phyloP scores from a whole-genome alignment of 2,888 invertebrate genomes.

The Euplexia lucipara region DNA sequence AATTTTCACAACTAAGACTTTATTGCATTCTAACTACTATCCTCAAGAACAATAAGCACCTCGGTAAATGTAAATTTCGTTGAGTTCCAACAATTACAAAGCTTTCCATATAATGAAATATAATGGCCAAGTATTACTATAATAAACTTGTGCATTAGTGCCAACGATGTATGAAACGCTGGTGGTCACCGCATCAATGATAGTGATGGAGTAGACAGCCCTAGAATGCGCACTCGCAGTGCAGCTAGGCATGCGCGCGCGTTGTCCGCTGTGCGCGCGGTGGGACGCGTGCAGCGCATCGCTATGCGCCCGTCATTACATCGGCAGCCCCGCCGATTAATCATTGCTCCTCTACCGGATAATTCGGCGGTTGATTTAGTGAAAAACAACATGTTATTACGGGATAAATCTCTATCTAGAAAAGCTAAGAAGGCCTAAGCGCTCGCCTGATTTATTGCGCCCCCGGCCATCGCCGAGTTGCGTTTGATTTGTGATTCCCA shows the following conservation, averaged over 20 bases:
- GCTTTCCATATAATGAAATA: constrained; percentile 4
- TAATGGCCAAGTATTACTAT: constrained; percentile 26
- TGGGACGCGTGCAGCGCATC: constrained; percentile 60
- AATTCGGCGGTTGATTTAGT: constrained; percentile 91
- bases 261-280: constrained; percentile 35
- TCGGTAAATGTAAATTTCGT: constrained; percentile 34
- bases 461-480: constrained; percentile 84
- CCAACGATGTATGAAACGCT: constrained; percentile 27
- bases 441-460: constrained; percentile 87
- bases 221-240: constrained; percentile 38
- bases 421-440: constrained; percentile 91
- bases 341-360: constrained; percentile 90
- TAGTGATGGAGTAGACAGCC: constrained; percentile 40
- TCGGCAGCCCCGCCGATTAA: constrained; percentile 87
- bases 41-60: constrained; percentile 39
- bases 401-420: constrained; percentile 91
- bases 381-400: constrained; percentile 91
- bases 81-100: constrained; percentile 19
- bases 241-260: constrained; percentile 36
- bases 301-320: constrained; percentile 79
- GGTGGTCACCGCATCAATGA: constrained; percentile 45
- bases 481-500: constrained; percentile 88
- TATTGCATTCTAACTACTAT: constrained; percentile 41
- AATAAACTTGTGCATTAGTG: constrained; percentile 36
- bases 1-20: constrained; percentile 44